Conservation (phyloP, 2,113 vertebrate genomes). For the Triplophysa tibetana region DNA sequence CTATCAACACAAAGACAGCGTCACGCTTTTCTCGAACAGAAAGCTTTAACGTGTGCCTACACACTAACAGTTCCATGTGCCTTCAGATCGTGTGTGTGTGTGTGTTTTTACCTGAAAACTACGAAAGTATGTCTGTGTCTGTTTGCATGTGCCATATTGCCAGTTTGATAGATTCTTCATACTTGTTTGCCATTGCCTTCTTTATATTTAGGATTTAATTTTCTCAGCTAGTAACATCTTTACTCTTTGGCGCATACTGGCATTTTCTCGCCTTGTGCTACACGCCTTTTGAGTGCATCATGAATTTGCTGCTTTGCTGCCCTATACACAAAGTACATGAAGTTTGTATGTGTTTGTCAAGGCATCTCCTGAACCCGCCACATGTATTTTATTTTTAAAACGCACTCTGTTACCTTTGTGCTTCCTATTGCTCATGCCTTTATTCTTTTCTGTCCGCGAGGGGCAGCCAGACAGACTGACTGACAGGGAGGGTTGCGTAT, state of each 20-base stretch:
- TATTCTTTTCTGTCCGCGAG: neutral
- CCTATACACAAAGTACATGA: neutral
- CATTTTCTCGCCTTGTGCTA: too few species aligned
- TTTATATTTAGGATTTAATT: too few species aligned
- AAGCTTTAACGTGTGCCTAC: constrained; percentile 21
- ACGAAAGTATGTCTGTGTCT: neutral
- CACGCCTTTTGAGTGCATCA: neutral
- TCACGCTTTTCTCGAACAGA: neutral
- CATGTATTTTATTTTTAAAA: neutral
- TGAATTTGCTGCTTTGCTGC: neutral
- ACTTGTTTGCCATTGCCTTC: neutral
- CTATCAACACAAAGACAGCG: constrained; percentile 38
- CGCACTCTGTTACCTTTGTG: neutral
- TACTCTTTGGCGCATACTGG: too few species aligned
- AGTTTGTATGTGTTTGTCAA: neutral
- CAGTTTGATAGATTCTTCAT: neutral
- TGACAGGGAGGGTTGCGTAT: constrained; percentile 1
- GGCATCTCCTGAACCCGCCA: neutral
- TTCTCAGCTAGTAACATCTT: too few species aligned
- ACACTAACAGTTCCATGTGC: neutral
- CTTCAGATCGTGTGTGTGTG: constrained; percentile 3
- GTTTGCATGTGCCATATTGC: constrained; percentile 21
- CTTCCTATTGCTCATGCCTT: neutral
- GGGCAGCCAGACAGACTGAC: neutral
- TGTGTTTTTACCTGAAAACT: neutral